Evolutionary conservation across 1,140 invertebrate species (phyloP).

Genomic region (Ips nitidus): DNA sequence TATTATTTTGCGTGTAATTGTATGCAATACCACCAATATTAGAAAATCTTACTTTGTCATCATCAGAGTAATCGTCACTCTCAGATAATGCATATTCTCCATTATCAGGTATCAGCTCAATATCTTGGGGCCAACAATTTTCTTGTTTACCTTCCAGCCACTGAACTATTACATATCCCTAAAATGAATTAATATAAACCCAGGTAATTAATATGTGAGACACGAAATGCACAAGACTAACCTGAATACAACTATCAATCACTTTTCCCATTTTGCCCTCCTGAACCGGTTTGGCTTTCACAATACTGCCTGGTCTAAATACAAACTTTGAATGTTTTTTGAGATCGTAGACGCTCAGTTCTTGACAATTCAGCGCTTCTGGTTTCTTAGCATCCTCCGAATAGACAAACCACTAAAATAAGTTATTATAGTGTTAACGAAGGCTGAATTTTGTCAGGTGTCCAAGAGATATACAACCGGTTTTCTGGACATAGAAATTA

Average conservation of each 20-base stretch:
- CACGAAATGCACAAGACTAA: conserved; percentile 47
- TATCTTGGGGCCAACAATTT: conserved; percentile 83
- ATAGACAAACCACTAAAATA: conserved; percentile 48
- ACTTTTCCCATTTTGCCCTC: conserved; percentile 80
- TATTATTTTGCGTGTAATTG: not conserved
- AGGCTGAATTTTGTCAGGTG: no score
- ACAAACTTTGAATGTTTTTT: conserved; percentile 94
- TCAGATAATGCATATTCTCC: conserved; percentile 66
- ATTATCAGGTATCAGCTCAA: conserved; percentile 46
- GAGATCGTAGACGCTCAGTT: conserved; percentile 93
- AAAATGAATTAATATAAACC: not conserved
- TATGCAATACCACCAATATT: not conserved
- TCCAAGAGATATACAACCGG: no score
- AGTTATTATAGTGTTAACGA: not conserved
- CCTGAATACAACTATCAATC: conserved; percentile 83
- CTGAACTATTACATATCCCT: conserved; percentile 71
- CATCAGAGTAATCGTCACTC: conserved; percentile 56
- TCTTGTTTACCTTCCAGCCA: conserved; percentile 85
- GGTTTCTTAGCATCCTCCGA: conserved; percentile 60
- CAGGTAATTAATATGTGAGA: no score
- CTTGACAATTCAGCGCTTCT: conserved; percentile 68
- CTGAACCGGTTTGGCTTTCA: conserved; percentile 74
- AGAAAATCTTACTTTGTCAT: conserved; percentile 47
- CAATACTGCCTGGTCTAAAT: conserved; percentile 87
- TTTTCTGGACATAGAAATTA: no score